These are phyloP conservation scores for Melopsittacus undulatus DNA, from an alignment of 2,797 vertebrate species.

Conservation along the genomic window DNA sequence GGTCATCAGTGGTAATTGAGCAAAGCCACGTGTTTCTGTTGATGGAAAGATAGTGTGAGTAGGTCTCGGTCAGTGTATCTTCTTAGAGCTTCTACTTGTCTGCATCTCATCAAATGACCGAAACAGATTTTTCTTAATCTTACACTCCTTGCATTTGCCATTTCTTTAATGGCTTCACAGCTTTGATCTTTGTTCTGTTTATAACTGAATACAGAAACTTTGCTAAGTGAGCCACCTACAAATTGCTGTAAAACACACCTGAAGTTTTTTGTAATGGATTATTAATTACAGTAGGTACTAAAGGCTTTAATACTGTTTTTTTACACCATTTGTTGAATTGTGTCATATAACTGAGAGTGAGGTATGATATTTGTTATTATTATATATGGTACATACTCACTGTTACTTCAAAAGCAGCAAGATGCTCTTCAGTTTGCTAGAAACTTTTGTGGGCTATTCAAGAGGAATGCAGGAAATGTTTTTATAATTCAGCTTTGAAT, in stretches of 20 bases:
- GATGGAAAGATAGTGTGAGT: not conserved
- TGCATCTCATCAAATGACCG: not conserved
- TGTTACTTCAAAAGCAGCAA: not conserved
- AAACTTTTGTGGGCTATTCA: not conserved
- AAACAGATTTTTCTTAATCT: not conserved
- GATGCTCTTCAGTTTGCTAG: not conserved
- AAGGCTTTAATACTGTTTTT: not conserved
- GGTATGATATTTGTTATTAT: not conserved
- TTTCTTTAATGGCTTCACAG: not conserved
- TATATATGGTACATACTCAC: fast-evolving
- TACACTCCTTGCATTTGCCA: not conserved
- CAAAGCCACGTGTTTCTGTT: not conserved
- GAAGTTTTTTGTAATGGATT: not conserved
- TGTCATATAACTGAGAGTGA: not conserved
- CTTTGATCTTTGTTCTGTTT: not conserved
- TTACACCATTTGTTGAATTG: not conserved
- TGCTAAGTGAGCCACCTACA: not conserved
- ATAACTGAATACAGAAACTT: not conserved
- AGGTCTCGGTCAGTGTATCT: not conserved
- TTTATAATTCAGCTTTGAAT: not conserved
- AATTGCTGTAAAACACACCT: not conserved
- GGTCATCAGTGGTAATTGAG: not conserved
- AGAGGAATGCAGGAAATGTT: not conserved
- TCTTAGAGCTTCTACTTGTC: not conserved
- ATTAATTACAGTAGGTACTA: not conserved